A percentile compares a stretch with the other conserved stretches of the same genome.
Conservation (phyloP, 2,113 vertebrate genomes). For the Acrocephalus kingi region DNA sequence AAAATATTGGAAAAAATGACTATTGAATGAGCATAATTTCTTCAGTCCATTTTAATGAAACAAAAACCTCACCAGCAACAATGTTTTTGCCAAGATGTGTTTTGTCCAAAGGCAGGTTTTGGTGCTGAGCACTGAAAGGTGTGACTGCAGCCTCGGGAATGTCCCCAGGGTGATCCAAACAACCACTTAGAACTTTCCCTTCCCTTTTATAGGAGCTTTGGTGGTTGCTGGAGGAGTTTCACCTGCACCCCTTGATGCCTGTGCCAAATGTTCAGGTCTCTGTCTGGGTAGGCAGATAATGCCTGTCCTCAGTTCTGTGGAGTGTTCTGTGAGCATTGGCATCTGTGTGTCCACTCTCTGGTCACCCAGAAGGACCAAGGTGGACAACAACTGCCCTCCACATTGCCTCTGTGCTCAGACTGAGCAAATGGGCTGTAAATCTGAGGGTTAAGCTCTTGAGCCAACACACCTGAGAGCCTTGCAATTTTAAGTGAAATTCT, state of each 20-base stretch:
- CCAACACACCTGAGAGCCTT: background rate
- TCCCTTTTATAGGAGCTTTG: rapidly evolving
- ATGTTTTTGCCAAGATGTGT: background rate
- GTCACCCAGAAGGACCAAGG: background rate
- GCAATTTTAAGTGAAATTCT: background rate
- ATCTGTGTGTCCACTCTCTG: background rate
- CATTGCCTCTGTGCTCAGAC: background rate
- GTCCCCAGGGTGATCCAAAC: background rate
- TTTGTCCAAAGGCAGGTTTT: background rate
- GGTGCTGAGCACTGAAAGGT: background rate
- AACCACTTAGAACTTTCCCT: background rate
- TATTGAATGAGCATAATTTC: background rate
- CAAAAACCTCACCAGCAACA: background rate
- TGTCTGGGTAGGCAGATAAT: rapidly evolving
- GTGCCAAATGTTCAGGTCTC: background rate
- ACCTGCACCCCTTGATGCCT: background rate
- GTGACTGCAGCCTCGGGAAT: background rate
- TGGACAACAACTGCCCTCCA: background rate
- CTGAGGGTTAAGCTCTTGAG: background rate
- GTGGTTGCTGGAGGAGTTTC: background rate
- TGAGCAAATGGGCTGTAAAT: background rate
- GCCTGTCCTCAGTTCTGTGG: background rate
- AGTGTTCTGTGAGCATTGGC: rapidly evolving
- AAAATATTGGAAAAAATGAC: background rate
- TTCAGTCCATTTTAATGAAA: background rate